Percentiles rank a stretch among this genome's conserved stretches.
These are phyloP conservation scores for Ophonus ardosiacus DNA, from an alignment of 2,888 invertebrate genomes.

Conservation along the genomic window DNA sequence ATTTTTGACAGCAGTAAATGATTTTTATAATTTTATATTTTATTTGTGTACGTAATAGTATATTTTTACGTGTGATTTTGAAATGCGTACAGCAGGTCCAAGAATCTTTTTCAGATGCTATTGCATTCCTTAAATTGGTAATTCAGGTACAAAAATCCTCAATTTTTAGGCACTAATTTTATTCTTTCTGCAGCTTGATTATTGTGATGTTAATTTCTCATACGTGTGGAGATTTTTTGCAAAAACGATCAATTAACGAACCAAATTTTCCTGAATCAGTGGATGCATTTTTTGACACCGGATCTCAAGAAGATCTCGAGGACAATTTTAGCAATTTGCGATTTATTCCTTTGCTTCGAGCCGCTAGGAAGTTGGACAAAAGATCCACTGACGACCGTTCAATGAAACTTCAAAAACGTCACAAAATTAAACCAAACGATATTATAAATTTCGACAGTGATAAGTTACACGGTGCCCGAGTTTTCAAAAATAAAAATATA, in stretches of 20 bases:
- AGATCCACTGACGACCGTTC: background rate
- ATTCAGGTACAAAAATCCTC: constrained; percentile 1
- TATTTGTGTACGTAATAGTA: constrained; percentile 44
- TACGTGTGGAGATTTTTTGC: constrained; percentile 32
- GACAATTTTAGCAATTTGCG: constrained; percentile 54
- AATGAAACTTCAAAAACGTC: constrained; percentile 1
- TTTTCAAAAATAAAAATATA: background rate
- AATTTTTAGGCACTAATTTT: constrained; percentile 7
- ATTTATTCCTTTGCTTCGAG: constrained; percentile 17
- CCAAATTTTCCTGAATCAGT: constrained; percentile 46
- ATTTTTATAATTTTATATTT: constrained; percentile 46
- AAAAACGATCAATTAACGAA: constrained; percentile 51
- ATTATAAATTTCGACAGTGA: constrained; percentile 1
- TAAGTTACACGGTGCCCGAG: background rate
- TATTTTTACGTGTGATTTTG: constrained; percentile 40
- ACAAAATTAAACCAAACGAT: background rate
- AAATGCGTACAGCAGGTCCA: constrained; percentile 27
- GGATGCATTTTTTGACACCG: constrained; percentile 57
- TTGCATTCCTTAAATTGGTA: constrained; percentile 61
- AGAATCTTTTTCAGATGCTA: constrained; percentile 57
- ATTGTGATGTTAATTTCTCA: constrained; percentile 50
- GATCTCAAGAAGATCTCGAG: constrained; percentile 41
- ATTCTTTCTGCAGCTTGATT: constrained; percentile 28
- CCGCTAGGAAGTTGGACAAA: background rate
- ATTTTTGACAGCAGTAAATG: constrained; percentile 54